Evolutionary conservation across 2,797 vertebrate genomes (phyloP), one percentile per base, ranked within the genome.

Genomic region (Cryptoprocta ferox): DNA sequence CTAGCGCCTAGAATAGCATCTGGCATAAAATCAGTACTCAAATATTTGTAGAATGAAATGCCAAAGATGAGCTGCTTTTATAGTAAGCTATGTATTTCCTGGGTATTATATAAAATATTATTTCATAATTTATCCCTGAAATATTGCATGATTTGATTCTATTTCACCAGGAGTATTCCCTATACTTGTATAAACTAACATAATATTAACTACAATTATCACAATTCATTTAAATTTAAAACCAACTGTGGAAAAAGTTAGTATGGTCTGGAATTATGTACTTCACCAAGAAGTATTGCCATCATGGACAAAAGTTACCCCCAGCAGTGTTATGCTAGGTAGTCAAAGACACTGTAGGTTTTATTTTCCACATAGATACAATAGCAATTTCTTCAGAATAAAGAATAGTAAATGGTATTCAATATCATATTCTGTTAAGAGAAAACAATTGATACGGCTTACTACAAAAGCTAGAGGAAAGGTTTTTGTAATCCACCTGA

Each of bases 181-280:
- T 93, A 83, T 0, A 26, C 10, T 70, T 91, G 1, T 12, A 80
- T n/a, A 73, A 45, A 21, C 4, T 66, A 79, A 95, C 7, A 76
- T 37, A 68, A 75, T 93, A 76, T 66, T 90, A 90, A 45, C 71
- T 91, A 76, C 26, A 94, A 90, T 66, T 61, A 95, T 50, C 68
- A 66, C 16, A 96, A 39, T 21, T 71, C 32, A 91, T 78, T 89
- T 35, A 81, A 91, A 93, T 80, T 87, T 86, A 95, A 93, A 94
- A 80, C 12, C 68, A 86, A 87, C 53, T 79, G 5, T 86, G 50
- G 11, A 59, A 86, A 81, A 37, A 68, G 9, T 78, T 61, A 56
- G 39, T 75, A 79, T 12, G 37, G 32, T 39, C 95, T 91, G 42
- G 76, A 15, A 39, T 80, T 56, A 73, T 63, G 71, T 88, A 83